Conservation (phyloP, 1,140 invertebrate genomes). For the Apis laboriosa region DNA sequence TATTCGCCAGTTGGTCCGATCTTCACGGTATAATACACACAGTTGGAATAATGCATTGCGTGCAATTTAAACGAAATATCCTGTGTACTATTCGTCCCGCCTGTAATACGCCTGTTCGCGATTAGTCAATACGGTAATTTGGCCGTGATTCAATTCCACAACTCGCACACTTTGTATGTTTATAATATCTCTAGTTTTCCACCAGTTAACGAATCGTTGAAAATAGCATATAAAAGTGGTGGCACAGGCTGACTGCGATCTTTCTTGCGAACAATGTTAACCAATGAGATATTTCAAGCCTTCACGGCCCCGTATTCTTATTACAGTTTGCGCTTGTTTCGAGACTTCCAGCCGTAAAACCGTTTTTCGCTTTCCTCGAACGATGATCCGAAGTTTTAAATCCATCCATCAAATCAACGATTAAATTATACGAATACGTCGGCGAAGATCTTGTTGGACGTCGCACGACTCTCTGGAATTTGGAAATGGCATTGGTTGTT, state of each 20-base stretch:
- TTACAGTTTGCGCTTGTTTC: neutral
- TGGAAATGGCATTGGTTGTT: too few species aligned
- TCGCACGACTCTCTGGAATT: neutral
- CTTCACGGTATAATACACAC: neutral
- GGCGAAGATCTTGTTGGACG: neutral
- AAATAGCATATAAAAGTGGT: constrained; percentile 20
- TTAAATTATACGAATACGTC: neutral
- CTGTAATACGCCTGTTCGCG: neutral
- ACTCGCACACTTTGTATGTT: constrained; percentile 30
- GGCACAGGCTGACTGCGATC: neutral
- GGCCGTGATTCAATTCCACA: constrained; percentile 16
- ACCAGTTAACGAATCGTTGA: neutral
- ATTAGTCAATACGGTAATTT: constrained; percentile 31
- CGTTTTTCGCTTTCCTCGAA: neutral
- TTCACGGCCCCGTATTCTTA: constrained; percentile 1
- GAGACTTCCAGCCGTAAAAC: constrained; percentile 9
- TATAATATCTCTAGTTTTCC: constrained; percentile 21
- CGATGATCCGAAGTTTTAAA: constrained; percentile 6
- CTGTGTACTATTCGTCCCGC: neutral
- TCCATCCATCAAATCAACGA: neutral
- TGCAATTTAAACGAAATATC: neutral
- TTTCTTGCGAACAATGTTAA: constrained; percentile 15
- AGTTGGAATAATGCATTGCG: neutral
- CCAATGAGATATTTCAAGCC: constrained; percentile 22
- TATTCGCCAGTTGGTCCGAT: constrained; percentile 8